Conservation (phyloP, 2,888 invertebrate genomes). For the Chrysolina haemoptera region DNA sequence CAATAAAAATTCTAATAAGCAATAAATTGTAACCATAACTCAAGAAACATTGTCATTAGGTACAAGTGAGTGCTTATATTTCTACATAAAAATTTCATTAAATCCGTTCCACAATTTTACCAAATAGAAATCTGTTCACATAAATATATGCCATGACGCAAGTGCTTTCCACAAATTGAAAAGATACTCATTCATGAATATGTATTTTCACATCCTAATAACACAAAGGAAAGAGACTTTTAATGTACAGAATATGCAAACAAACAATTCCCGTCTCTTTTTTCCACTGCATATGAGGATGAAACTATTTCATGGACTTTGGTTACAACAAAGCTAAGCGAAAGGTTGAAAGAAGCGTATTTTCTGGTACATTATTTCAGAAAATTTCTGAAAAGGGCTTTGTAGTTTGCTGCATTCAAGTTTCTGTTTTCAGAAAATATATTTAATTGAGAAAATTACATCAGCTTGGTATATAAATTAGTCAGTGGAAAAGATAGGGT, state of each 20-base stretch:
- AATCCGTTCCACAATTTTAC: too few species aligned
- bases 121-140: neutral
- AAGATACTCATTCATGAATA: neutral
- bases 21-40: too few species aligned
- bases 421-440: too few species aligned
- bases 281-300: slow-evolving; percentile 14
- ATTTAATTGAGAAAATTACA: too few species aligned
- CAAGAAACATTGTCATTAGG: too few species aligned
- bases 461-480: too few species aligned
- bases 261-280: neutral
- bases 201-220: slow-evolving; percentile 13
- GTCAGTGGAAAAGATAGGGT: too few species aligned
- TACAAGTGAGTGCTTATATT: too few species aligned
- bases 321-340: slow-evolving; percentile 5
- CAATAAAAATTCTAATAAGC: too few species aligned
- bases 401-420: too few species aligned
- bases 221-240: slow-evolving; percentile 10
- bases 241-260: neutral
- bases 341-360: neutral
- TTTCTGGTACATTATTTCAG: slow-evolving; percentile 24
- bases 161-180: neutral
- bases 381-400: slow-evolving; percentile 1
- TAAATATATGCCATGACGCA: neutral
- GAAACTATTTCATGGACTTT: slow-evolving; percentile 22
- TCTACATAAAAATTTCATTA: too few species aligned